Evolutionary conservation across 2,113 vertebrate species (phyloP), one percentile per base, ranked within the genome.

Genomic region (Petroica traversi): DNA sequence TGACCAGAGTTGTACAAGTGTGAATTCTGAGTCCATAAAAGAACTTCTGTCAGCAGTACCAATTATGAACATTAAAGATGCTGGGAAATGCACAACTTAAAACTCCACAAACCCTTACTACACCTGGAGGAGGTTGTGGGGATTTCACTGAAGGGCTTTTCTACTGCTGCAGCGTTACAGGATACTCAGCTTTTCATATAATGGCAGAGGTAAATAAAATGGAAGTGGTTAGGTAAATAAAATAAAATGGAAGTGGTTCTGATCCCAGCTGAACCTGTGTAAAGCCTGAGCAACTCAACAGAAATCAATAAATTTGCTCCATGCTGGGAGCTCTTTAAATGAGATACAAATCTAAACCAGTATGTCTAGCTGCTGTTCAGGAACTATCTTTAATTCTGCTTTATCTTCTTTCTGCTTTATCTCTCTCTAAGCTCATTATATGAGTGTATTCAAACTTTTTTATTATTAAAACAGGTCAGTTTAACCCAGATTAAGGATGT

Each of bases 381-480:
- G 93, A 94, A 85, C 10, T 93, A 90, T 95, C 94, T 96, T 96
- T 96, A 95, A 95, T 92, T 92, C 82, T 86, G 73, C 94, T 94
- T 97, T 91, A 91, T 94, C 91, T 96, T 91, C 91, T 92, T 94
- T 93, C 84, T 90, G 81, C 91, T 94, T 96, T 91, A 96, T 87
- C 95, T 96, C 74, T 71, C 62, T 78, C 75, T 97, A 91, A 95
- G 85, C 93, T 97, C 88, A 95, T 97, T 96, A 96, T 76, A 36
- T 88, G 86, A 94, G 84, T 95, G 88, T 92, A 85, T 89, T 94
- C 78, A 92, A 91, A 96, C 85, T 93, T 97, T 92, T 94, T 93
- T 89, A 73, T 88, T 95, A 94, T 88, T 94, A 92, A 92, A 94
- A 43, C 85, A n/a, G 51, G 75, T 87, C 94, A 90, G 87, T 93